phyloP scores from a whole-genome alignment of 1,140 invertebrate genomes.

The Macrobrachium nipponense region DNA sequence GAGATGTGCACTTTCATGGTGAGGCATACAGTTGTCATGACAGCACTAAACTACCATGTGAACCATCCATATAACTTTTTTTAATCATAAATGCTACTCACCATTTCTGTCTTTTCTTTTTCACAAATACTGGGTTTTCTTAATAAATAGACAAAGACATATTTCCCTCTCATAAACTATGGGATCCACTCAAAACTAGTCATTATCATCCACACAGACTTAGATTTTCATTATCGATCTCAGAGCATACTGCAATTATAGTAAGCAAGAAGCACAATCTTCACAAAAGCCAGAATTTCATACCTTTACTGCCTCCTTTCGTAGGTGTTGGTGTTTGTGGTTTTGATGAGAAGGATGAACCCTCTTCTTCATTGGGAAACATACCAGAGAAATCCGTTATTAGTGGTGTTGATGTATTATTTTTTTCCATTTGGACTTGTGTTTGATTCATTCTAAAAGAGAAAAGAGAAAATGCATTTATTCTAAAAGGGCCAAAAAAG shows the following conservation, averaged over 20 bases:
- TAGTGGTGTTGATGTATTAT: background rate
- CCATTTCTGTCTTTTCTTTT: too few relatives aligned
- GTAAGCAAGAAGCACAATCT: background rate
- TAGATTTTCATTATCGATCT: background rate
- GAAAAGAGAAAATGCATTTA: background rate
- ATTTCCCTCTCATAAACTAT: too few relatives aligned
- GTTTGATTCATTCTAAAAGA: slow-evolving; percentile 28
- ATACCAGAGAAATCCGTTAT: slow-evolving; percentile 47
- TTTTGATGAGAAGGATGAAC: slow-evolving; percentile 28
- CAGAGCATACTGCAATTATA: background rate
- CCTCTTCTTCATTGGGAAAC: slow-evolving; percentile 46
- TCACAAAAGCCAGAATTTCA: background rate
- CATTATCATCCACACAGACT: too few relatives aligned
- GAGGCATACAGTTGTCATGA: too few relatives aligned
- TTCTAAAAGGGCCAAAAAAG: too few relatives aligned
- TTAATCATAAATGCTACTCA: too few relatives aligned
- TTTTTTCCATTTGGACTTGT: slow-evolving; percentile 23
- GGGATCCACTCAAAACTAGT: too few relatives aligned
- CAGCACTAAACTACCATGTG: too few relatives aligned
- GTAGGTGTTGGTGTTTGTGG: slow-evolving; percentile 39
- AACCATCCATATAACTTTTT: too few relatives aligned
- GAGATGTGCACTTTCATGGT: too few relatives aligned
- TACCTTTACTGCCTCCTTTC: slow-evolving; percentile 33
- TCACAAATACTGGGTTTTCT: too few relatives aligned
- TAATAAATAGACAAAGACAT: too few relatives aligned